Base-by-base conservation (phyloP, 2,888 invertebrate species). In the Ophonus ardosiacus region DNA sequence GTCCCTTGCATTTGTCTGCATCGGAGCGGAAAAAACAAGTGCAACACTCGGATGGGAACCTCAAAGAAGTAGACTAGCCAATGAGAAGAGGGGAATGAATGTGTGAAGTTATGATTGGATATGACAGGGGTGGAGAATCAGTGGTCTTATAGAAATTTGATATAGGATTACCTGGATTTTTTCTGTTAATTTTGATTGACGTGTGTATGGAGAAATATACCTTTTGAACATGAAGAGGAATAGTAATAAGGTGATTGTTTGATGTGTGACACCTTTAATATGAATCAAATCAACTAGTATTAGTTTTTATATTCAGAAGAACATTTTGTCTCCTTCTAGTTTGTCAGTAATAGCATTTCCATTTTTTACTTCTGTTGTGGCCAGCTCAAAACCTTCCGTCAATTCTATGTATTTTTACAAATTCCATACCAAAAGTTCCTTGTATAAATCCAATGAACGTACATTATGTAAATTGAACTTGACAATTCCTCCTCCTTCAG, bases 1-100 rank as follows among this genome's bases (percentile, higher is more conserved):
- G 24, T 31, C 68, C 68, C 31, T 13, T 68, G 68, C 38, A 68
- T 68, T 38, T 68, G 31, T 24, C 68, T 68, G 68, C 68, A 68
- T 10, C 15, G 15, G 24, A 68, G 68, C 68, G 68, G 68, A 68
- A 68, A 63, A 24, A 24, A 31, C 68, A 68, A 68, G 68, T 68
- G 68, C 68, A 68, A 6, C 38, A 7, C 24, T n/a, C 8, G 63
- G 24, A 31, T 68, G 15, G 31, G n/a, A 31, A 68, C 38, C 31
- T 31, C 68, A n/a, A 24, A 24, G 31, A 15, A n/a, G 15, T 7
- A 17, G 21, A 63, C 21, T 63, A 63, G 21, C 21, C 24, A 63
- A 10, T 63, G 63, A 63, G 63, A 21, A 5, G 18, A 18, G 24
- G 21, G 21, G 13, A 17, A 17, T 15, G 10, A 18, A 63, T 63